Evolutionary conservation across 2,888 invertebrate species (phyloP), one percentile per base, ranked within the genome.

Genomic region (Odontomyia ornata): DNA sequence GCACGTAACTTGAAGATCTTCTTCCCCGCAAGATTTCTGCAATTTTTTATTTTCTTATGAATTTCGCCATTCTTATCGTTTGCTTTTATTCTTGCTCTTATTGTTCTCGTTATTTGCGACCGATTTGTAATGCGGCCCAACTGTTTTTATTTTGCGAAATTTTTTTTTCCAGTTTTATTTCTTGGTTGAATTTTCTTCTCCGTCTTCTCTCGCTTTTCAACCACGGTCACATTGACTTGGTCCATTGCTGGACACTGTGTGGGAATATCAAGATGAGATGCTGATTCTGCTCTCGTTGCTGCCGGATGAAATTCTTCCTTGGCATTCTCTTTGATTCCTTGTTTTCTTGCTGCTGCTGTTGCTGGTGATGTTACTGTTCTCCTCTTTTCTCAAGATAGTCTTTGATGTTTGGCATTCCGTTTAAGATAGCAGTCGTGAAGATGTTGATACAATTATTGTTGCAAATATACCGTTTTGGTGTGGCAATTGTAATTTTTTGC

Each of bases 401-500:
- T 52, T 52, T 18, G 52, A 18, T 52, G 52, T 18, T 52, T 18
- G 36, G 36, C 52, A n/a, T 52, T 13, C 15, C 7, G 52, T 13
- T 15, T 15, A 36, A 52, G 52, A 52, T 52, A 52, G 18, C 52
- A 52, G 15, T 52, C 18, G 52, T 18, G 7, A 52, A 52, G 52
- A n/a, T 18, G 52, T 13, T 52, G n/a, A 52, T 52, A 18, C 52
- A 52, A 52, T 52, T 52, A 52, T 52, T 52, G 52, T 52, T 52
- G 52, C 52, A 52, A 52, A 52, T 52, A 52, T 52, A 52, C 52
- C 52, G 52, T 52, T 52, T 52, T 52, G 7, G 15, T 18, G 52
- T 36, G 36, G 36, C 36, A 36, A 36, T 36, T 36, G 36, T 36
- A 5, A 9, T 36, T 36, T 36, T 36, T 36, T 3, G 5, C 3